Percentiles rank a stretch among this genome's conserved stretches.
phyloP scores from a whole-genome alignment of 1,140 invertebrate genomes.

The Drosophila lacertosa region DNA sequence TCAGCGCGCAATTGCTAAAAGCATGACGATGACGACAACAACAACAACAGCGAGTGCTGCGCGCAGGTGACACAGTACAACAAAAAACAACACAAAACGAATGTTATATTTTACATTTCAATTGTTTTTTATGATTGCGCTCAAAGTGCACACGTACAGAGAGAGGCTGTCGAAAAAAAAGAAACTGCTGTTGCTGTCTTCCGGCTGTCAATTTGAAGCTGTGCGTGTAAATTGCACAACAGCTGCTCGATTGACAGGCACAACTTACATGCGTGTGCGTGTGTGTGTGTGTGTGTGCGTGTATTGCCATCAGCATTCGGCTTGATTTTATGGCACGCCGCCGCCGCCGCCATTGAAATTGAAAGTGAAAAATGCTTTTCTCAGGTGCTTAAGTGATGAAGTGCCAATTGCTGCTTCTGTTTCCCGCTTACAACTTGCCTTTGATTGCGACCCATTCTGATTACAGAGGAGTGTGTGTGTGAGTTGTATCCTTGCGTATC shows the following conservation, averaged over 20 bases:
- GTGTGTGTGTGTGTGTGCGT: conserved; percentile 27
- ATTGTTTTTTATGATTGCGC: conserved; percentile 82
- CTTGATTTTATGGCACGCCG: conserved; percentile 76
- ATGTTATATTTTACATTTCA: conserved; percentile 83
- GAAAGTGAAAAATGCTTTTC: conserved; percentile 81
- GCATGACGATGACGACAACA: conserved; percentile 54
- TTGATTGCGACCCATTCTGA: conserved; percentile 63
- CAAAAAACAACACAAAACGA: conserved; percentile 50
- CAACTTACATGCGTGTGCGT: neutral
- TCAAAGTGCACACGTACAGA: conserved; percentile 74
- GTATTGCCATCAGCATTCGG: conserved; percentile 64
- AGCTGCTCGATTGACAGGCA: conserved; percentile 74
- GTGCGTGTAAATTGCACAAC: conserved; percentile 81
- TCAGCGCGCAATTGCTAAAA: conserved; percentile 77
- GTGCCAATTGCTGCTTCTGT: conserved; percentile 65
- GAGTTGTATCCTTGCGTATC: conserved; percentile 30
- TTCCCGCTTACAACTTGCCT: conserved; percentile 34
- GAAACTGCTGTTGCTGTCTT: conserved; percentile 55
- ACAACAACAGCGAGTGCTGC: conserved; percentile 12
- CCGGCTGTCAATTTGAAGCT: conserved; percentile 71
- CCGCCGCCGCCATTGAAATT: conserved; percentile 73
- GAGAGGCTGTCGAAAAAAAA: conserved; percentile 9
- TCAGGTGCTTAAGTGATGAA: conserved; percentile 81
- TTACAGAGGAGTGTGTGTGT: conserved; percentile 48
- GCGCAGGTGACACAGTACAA: conserved; percentile 53